Evolutionary conservation across 2,888 invertebrate genomes (phyloP).

Genomic region (Xestoiulus laeticollis): DNA sequence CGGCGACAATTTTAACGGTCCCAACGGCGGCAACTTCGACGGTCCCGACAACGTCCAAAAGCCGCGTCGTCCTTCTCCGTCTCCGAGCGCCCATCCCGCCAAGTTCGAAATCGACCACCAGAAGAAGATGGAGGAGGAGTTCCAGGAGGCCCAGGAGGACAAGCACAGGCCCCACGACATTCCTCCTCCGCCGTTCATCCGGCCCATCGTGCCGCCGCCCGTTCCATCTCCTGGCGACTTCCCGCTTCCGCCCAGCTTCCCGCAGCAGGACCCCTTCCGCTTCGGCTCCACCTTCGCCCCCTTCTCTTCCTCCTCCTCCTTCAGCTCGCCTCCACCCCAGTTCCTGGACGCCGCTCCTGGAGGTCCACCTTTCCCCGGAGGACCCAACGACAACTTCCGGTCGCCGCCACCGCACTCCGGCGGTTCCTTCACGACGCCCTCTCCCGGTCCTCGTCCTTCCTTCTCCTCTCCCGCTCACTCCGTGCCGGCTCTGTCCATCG

Average conservation of each 20-base stretch:
- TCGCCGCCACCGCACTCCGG: neutral
- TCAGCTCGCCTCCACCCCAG: conserved; percentile 48
- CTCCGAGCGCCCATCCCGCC: conserved; percentile 45
- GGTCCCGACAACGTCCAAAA: neutral
- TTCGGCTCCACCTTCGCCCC: neutral
- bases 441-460: neutral
- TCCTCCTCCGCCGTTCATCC: neutral
- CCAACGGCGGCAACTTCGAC: neutral
- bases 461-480: neutral
- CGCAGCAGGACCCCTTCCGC: neutral
- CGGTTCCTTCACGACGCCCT: neutral
- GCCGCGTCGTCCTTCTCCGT: conserved; percentile 25
- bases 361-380: neutral
- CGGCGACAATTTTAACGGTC: neutral
- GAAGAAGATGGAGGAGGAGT: conserved; percentile 10
- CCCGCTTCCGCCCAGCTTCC: neutral
- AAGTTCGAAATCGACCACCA: conserved; percentile 48
- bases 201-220: neutral
- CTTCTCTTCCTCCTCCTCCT: neutral
- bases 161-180: neutral
- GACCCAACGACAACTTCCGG: neutral
- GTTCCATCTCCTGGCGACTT: neutral
- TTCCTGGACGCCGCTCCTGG: conserved; percentile 31
- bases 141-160: neutral
- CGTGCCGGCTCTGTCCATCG: neutral